Evolutionary conservation across 2,888 invertebrate genomes (phyloP).

Genomic region (Macaria notata): DNA sequence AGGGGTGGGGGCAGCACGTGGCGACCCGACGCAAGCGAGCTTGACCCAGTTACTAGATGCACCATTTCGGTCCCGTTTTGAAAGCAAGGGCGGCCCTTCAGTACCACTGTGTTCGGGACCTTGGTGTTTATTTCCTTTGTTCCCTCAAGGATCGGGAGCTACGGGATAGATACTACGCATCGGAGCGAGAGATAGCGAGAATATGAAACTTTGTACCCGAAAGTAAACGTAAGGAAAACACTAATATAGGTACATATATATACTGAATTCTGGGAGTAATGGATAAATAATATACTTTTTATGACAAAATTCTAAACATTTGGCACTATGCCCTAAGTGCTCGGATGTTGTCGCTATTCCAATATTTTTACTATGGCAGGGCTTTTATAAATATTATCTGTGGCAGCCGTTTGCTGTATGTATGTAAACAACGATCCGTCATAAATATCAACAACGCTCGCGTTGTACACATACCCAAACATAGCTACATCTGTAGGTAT

Average conservation of each 20-base stretch:
- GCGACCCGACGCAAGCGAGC: slow-evolving; percentile 70
- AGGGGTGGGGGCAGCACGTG: slow-evolving; percentile 62
- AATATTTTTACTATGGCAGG: slow-evolving; percentile 11
- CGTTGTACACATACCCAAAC: not conserved
- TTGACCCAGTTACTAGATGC: slow-evolving; percentile 78
- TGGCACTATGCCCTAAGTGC: slow-evolving; percentile 20
- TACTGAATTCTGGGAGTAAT: not conserved
- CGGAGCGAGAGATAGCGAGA: not conserved
- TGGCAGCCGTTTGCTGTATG: slow-evolving; percentile 10
- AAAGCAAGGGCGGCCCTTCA: slow-evolving; percentile 65
- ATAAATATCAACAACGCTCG: slow-evolving; percentile 3
- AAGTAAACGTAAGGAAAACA: no score
- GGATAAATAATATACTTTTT: slow-evolving; percentile 2
- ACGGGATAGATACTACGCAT: slow-evolving; percentile 2
- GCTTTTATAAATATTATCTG: slow-evolving; percentile 13
- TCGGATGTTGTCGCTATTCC: slow-evolving; percentile 6
- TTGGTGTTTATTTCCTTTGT: slow-evolving; percentile 43
- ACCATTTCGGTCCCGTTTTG: slow-evolving; percentile 73
- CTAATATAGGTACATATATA: no score
- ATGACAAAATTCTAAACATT: slow-evolving; percentile 3
- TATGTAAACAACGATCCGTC: slow-evolving; percentile 11
- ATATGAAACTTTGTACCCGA: no score
- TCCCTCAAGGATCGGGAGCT: slow-evolving; percentile 24
- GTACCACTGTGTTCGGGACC: slow-evolving; percentile 44
- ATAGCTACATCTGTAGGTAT: not conserved